These are phyloP conservation scores for Athripsodes cinereus DNA, from an alignment of 2,888 invertebrate species.

Conservation along the genomic window DNA sequence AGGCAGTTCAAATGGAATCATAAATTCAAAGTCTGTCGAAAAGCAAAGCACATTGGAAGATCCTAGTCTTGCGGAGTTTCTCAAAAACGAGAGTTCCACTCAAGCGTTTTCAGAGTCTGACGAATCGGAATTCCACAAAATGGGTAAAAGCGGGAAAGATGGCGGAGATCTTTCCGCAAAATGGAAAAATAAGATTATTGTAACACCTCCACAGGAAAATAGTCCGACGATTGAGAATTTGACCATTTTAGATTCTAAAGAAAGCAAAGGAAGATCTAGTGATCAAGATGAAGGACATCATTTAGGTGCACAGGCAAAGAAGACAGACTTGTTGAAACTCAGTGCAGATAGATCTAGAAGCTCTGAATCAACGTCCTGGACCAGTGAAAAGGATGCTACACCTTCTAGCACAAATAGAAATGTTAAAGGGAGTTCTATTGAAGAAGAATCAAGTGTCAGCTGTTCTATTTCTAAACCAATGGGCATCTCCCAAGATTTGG, in stretches of 20 bases:
- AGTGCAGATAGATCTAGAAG: slow-evolving; percentile 72
- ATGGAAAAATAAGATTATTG: slow-evolving; percentile 52
- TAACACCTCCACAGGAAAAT: slow-evolving; percentile 56
- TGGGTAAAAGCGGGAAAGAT: slow-evolving; percentile 4
- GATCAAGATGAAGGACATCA: slow-evolving; percentile 33
- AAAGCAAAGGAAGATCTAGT: slow-evolving; percentile 37
- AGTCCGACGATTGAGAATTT: slow-evolving; percentile 54
- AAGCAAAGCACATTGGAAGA: slow-evolving; percentile 57
- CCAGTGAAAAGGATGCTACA: slow-evolving; percentile 65
- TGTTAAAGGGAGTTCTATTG: slow-evolving; percentile 60
- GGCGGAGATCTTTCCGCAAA: slow-evolving; percentile 39
- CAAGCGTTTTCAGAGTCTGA: slow-evolving; percentile 36
- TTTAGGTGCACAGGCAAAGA: slow-evolving; percentile 44
- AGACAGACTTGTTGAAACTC: slow-evolving; percentile 54
- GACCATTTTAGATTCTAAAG: slow-evolving; percentile 42
- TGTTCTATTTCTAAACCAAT: slow-evolving; percentile 75
- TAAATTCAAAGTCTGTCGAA: slow-evolving; percentile 37
- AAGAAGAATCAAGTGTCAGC: slow-evolving; percentile 68
- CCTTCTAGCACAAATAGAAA: slow-evolving; percentile 49
- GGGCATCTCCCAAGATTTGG: slow-evolving; percentile 70
- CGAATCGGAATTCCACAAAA: slow-evolving; percentile 14
- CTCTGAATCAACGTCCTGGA: slow-evolving; percentile 75
- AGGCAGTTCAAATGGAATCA: slow-evolving; percentile 18
- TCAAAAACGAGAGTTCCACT: slow-evolving; percentile 42
- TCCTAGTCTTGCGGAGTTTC: slow-evolving; percentile 47